phyloP scores from a whole-genome alignment of 2,797 vertebrate species.

The Heteromormyrus szaboi region DNA sequence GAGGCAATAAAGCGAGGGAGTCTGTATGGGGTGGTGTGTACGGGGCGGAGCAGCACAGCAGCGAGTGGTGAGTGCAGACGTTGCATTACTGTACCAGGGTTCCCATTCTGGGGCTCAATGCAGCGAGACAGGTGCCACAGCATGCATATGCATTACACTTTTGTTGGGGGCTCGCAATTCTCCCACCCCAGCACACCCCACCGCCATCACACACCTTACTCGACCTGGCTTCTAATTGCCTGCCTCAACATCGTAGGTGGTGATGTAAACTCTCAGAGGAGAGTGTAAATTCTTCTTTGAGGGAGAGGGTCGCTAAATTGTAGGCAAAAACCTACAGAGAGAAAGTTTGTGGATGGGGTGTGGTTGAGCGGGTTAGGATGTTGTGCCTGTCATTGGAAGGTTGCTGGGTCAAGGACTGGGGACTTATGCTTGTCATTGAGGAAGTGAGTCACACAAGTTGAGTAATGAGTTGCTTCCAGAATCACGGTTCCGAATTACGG shows the following conservation, averaged over 20 bases:
- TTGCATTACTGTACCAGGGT: too few species aligned
- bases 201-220: background rate
- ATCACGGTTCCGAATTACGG: background rate
- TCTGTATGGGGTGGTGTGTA: background rate
- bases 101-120: background rate
- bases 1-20: slow-evolving; percentile 38
- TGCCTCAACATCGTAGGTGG: background rate
- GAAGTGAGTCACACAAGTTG: background rate
- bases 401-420: background rate
- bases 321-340: background rate
- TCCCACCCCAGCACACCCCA: background rate
- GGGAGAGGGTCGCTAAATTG: background rate
- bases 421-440: background rate
- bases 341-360: background rate
- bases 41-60: background rate
- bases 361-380: background rate
- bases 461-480: background rate
- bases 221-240: background rate
- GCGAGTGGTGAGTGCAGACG: background rate
- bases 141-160: background rate
- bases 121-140: background rate
- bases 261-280: background rate
- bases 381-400: background rate
- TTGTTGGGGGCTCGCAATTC: background rate
- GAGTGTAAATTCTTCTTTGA: background rate